phyloP scores from a whole-genome alignment of 2,113 vertebrate genomes.

The Apteryx mantelli region DNA sequence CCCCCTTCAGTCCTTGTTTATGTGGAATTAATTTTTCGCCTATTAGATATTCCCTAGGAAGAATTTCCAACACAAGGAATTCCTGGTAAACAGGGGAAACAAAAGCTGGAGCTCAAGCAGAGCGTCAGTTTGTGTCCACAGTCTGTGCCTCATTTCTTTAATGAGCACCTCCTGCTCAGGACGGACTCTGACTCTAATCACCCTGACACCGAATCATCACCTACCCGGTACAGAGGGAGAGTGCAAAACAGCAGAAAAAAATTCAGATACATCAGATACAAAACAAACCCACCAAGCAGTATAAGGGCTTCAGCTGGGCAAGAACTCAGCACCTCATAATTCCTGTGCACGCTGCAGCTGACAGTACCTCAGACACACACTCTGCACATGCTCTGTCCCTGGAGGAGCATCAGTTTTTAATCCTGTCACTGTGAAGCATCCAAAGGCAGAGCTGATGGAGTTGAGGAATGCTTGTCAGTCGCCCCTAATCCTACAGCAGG shows the following conservation, averaged over 20 bases:
- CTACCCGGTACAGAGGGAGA: no score
- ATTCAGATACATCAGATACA: neutral
- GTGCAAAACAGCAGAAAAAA: neutral
- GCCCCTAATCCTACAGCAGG: neutral
- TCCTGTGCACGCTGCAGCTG: neutral
- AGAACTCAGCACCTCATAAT: neutral
- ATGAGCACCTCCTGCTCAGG: neutral
- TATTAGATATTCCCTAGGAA: neutral
- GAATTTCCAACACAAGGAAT: neutral
- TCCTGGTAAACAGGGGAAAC: neutral
- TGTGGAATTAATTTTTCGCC: neutral
- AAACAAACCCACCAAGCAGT: neutral
- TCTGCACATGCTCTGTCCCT: conserved; percentile 21
- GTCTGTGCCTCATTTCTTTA: neutral
- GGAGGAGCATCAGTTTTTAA: neutral
- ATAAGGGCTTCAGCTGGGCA: neutral
- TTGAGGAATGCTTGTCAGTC: conserved; percentile 29
- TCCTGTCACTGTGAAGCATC: conserved; percentile 33
- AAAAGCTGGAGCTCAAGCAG: neutral
- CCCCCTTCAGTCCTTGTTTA: neutral
- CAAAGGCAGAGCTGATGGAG: conserved; percentile 12
- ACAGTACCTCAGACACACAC: conserved; percentile 45
- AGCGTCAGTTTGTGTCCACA: neutral
- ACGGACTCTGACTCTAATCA: neutral
- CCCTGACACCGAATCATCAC: neutral